Conservation (phyloP, 2,888 invertebrate genomes). For the Myopa tessellatipennis region DNA sequence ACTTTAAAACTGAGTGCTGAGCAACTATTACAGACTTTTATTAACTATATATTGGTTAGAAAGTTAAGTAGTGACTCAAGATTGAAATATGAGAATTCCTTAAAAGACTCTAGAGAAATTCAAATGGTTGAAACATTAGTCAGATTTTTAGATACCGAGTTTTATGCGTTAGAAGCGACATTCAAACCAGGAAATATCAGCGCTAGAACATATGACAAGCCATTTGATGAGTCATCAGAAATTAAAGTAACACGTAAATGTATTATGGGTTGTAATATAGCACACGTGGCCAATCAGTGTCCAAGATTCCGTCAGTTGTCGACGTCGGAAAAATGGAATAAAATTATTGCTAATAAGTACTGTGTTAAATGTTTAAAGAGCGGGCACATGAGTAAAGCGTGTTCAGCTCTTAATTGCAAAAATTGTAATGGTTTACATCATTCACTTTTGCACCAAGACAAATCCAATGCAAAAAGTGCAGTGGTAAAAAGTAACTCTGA, state of each 20-base stretch:
- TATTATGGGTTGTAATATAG: not conserved
- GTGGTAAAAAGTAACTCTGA: no score
- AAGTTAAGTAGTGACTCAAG: not conserved
- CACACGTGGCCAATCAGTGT: not conserved
- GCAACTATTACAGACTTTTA: not conserved
- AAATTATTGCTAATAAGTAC: not conserved
- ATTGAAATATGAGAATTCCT: not conserved
- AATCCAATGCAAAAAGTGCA: no score
- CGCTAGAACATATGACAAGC: not conserved
- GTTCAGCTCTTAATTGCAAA: not conserved
- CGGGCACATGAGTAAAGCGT: not conserved
- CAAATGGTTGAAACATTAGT: not conserved
- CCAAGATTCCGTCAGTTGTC: not conserved
- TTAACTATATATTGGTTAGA: not conserved
- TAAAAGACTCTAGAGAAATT: not conserved
- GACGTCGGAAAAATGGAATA: conserved; percentile 1
- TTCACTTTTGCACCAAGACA: not conserved
- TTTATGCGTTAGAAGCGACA: not conserved
- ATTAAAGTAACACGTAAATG: not conserved
- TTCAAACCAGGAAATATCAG: no score
- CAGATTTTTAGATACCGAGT: not conserved
- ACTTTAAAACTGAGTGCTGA: not conserved
- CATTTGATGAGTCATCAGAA: not conserved
- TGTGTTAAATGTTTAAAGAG: not conserved
- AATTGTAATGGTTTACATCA: not conserved